Percentiles rank a stretch among this genome's conserved stretches.
Conservation (phyloP, 2,113 vertebrate genomes). For the Aplodontia rufa region DNA sequence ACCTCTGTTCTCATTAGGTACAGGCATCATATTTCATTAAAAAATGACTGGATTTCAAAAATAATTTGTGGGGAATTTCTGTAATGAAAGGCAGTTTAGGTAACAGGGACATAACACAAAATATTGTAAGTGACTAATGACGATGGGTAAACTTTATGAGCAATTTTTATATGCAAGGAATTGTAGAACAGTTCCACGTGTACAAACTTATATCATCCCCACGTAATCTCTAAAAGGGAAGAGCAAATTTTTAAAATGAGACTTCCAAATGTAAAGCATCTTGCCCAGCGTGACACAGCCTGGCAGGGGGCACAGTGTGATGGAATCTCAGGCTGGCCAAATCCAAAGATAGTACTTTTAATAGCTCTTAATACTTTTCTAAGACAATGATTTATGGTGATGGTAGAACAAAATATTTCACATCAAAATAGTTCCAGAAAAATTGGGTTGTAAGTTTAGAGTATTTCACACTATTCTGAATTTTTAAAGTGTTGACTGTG, state of each 20-base stretch:
- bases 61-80: not conserved
- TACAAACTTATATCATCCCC: not conserved
- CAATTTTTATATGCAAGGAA: not conserved
- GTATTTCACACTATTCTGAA: constrained; percentile 48
- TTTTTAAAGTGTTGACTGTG: constrained; percentile 57
- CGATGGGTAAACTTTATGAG: not conserved
- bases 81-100: not conserved
- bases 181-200: not conserved
- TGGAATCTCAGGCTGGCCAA: not conserved
- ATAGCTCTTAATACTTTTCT: not conserved
- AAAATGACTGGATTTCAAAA: not conserved
- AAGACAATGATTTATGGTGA: not conserved
- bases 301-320: not conserved
- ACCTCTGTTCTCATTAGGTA: not conserved
- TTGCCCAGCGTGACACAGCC: not conserved
- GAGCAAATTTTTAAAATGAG: not conserved
- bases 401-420: constrained; percentile 29
- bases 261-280: not conserved
- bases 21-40: not conserved
- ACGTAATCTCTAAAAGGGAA: not conserved
- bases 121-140: not conserved
- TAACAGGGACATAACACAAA: not conserved
- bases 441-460: constrained; percentile 39
- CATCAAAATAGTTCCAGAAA: constrained; percentile 40
- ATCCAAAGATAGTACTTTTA: constrained; percentile 21